Conservation (phyloP, 2,113 vertebrate genomes). For the Oreotragus oreotragus region DNA sequence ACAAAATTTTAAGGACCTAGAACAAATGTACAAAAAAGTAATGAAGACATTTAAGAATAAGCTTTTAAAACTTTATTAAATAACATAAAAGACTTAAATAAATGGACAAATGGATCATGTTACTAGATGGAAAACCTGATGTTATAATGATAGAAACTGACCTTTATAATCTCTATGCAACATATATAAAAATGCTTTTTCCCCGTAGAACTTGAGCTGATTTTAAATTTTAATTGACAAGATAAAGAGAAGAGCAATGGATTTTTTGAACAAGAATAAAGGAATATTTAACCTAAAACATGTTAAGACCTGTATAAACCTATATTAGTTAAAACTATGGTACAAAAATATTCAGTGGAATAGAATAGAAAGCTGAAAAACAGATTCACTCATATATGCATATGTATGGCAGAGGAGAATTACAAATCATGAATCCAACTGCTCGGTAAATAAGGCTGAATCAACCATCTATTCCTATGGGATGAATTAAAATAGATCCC, state of each 20-base stretch:
- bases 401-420: background rate
- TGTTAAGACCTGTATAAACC: background rate
- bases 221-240: background rate
- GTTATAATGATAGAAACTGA: background rate
- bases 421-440: background rate
- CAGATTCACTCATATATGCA: background rate
- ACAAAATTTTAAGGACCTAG: background rate
- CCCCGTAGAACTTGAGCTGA: background rate
- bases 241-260: background rate
- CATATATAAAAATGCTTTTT: background rate
- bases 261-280: background rate
- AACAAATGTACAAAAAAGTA: background rate
- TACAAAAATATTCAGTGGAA: background rate
- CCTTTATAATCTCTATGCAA: background rate
- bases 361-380: background rate
- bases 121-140: background rate
- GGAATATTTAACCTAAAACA: background rate
- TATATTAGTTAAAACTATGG: background rate
- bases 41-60: background rate
- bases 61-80: background rate
- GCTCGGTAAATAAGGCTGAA: background rate
- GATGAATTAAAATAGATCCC: background rate
- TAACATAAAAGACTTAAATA: background rate
- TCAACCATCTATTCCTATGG: background rate
- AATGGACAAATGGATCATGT: background rate